Evolutionary conservation across 2,797 vertebrate genomes (phyloP).

Genomic region (Parambassis ranga): DNA sequence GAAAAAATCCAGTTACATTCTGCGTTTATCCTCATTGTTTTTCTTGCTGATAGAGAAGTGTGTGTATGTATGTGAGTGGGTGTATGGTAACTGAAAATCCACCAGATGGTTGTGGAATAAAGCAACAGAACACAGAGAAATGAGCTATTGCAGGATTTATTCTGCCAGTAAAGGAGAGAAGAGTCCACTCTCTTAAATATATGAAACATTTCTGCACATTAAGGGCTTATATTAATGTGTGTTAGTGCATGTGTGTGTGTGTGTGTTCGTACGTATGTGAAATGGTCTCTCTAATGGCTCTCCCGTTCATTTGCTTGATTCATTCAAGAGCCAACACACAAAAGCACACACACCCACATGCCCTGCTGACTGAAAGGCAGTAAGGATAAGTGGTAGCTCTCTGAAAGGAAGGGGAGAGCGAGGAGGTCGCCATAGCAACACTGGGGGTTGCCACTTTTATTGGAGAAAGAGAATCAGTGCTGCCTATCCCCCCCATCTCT

Average conservation of each 20-base stretch:
- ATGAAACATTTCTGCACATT: slow-evolving; percentile 6
- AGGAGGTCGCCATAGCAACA: slow-evolving; percentile 77
- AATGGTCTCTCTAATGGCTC: slow-evolving; percentile 62
- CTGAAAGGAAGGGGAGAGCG: slow-evolving; percentile 65
- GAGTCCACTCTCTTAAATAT: slow-evolving; percentile 10
- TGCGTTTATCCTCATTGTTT: background rate
- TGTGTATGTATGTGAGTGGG: slow-evolving; percentile 28
- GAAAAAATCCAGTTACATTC: background rate
- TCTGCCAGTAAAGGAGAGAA: background rate
- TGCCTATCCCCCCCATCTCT: slow-evolving; percentile 27
- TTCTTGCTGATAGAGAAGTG: no score
- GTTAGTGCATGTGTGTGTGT: background rate
- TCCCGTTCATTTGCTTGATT: slow-evolving; percentile 76
- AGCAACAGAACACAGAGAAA: background rate
- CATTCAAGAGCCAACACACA: slow-evolving; percentile 70
- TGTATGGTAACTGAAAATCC: slow-evolving; percentile 22
- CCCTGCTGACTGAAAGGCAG: slow-evolving; percentile 74
- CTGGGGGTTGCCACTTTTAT: slow-evolving; percentile 70
- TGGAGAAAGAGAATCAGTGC: slow-evolving; percentile 65
- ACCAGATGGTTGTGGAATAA: slow-evolving; percentile 15
- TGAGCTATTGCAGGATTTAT: slow-evolving; percentile 3
- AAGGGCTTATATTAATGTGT: background rate
- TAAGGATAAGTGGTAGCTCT: slow-evolving; percentile 74
- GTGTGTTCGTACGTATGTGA: background rate
- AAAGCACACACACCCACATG: slow-evolving; percentile 62